phyloP scores from a whole-genome alignment of 2,113 vertebrate genomes.

The Diadophis punctatus region DNA sequence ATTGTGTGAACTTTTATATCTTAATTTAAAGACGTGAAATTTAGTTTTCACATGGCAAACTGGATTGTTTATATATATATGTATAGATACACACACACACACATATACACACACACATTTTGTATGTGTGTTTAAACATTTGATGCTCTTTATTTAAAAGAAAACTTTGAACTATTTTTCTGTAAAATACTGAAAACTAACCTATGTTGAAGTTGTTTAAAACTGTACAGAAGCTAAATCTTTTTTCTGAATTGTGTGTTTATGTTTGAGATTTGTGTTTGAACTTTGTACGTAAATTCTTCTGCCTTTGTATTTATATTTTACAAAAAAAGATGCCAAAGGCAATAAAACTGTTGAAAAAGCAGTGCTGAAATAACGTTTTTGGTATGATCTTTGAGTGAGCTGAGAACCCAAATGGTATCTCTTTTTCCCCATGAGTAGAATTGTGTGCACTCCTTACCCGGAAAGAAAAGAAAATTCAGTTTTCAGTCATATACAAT shows the following conservation, averaged over 20 bases:
- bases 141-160: constrained; percentile 95
- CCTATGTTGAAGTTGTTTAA: constrained; percentile 87
- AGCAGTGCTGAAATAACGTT: constrained; percentile 55
- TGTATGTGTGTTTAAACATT: constrained; percentile 80
- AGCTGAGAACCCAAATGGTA: background rate
- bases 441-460: background rate
- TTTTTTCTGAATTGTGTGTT: constrained; percentile 92
- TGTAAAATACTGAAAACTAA: constrained; percentile 94
- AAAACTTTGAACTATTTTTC: constrained; percentile 92
- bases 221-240: constrained; percentile 96
- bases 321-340: constrained; percentile 97
- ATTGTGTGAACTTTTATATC: constrained; percentile 84
- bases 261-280: constrained; percentile 92
- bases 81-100: constrained; percentile 48
- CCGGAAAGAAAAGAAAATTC: background rate
- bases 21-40: constrained; percentile 85
- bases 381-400: background rate
- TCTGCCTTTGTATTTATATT: constrained; percentile 99
- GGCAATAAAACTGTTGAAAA: constrained; percentile 87
- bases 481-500: background rate
- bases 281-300: constrained; percentile 99
- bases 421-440: background rate
- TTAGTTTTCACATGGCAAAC: constrained; percentile 85
- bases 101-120: constrained; percentile 7
- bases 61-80: constrained; percentile 75